Conservation (phyloP, 2,113 vertebrate genomes). For the Sterna hirundo region DNA sequence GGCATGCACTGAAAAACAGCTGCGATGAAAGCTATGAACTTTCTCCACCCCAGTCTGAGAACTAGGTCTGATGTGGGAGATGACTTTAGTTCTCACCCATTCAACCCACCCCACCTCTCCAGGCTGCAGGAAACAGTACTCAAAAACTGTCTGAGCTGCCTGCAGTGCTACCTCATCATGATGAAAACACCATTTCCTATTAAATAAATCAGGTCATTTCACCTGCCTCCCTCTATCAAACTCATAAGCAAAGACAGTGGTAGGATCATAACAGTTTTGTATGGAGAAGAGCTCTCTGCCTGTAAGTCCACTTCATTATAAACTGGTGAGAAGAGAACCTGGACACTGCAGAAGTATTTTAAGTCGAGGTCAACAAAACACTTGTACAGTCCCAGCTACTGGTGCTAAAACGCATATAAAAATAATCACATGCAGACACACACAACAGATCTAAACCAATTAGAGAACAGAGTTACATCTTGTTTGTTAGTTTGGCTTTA, state of each 20-base stretch:
- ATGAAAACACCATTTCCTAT: neutral
- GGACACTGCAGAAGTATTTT: neutral
- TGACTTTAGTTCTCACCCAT: neutral
- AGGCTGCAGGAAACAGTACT: neutral
- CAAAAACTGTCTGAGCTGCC: neutral
- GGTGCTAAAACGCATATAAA: neutral
- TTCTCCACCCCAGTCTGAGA: neutral
- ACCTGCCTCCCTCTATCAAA: neutral
- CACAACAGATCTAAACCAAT: neutral
- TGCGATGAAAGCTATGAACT: neutral
- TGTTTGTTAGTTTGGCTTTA: conserved; percentile 13
- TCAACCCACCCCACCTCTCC: neutral
- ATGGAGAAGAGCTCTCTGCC: neutral
- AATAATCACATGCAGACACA: neutral
- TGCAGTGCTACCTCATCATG: neutral
- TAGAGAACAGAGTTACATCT: neutral
- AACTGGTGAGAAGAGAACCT: neutral
- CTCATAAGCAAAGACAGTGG: neutral
- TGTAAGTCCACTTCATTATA: neutral
- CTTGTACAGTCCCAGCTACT: neutral
- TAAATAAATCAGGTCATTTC: neutral
- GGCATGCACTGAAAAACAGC: neutral
- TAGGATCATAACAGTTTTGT: neutral
- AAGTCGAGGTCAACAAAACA: neutral
- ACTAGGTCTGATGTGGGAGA: neutral